These are phyloP conservation scores for Tineola bisselliella DNA, from an alignment of 2,888 invertebrate genomes.

Conservation along the genomic window DNA sequence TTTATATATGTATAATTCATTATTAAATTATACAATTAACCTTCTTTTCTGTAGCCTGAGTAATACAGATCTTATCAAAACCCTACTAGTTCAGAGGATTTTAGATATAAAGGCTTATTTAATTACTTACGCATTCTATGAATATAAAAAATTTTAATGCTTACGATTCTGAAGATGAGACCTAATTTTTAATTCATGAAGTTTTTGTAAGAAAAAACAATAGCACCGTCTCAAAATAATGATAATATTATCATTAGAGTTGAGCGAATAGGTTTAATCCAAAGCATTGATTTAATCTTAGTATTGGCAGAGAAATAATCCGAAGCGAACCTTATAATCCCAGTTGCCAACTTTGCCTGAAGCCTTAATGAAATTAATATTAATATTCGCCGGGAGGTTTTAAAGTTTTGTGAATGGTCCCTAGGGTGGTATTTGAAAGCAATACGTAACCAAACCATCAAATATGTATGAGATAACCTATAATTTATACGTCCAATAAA, in stretches of 20 bases:
- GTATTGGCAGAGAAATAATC: conserved; percentile 10
- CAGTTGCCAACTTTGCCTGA: conserved; percentile 30
- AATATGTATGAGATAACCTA: no score
- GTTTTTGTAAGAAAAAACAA: not conserved
- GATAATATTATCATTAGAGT: conserved; percentile 8
- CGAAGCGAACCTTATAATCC: conserved; percentile 11
- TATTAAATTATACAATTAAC: no score
- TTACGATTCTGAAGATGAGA: not conserved
- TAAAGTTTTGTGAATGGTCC: not conserved
- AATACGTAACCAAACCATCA: not conserved
- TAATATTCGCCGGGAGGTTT: conserved; percentile 17
- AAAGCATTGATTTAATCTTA: conserved; percentile 11
- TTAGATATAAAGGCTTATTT: no score
- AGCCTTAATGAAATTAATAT: conserved; percentile 48
- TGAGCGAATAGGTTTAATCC: conserved; percentile 1
- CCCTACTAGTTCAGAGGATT: no score
- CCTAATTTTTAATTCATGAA: not conserved
- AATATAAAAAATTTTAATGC: not conserved
- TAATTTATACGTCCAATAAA: no score
- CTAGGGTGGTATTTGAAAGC: not conserved
- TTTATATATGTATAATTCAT: no score
- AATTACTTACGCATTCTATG: no score
- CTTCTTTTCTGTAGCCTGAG: no score
- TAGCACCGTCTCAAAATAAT: conserved; percentile 2
- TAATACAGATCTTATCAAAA: no score